Conservation (phyloP, 2,797 vertebrate genomes). For the Lutra lutra region DNA sequence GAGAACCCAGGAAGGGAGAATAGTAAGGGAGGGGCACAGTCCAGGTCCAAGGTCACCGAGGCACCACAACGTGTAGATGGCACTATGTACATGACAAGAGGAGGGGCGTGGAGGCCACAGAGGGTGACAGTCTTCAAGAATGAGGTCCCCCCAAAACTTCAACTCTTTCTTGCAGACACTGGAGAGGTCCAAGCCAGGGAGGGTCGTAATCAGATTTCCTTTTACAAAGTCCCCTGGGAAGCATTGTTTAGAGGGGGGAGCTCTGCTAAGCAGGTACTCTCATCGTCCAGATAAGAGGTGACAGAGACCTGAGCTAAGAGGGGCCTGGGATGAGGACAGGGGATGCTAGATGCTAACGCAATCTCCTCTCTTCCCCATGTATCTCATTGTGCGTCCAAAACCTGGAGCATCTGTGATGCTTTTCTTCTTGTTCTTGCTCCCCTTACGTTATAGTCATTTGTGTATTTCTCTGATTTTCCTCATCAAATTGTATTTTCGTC, state of each 20-base stretch:
- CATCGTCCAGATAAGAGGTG: neutral
- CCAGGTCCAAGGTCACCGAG: neutral
- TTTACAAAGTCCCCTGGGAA: neutral
- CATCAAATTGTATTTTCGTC: conserved; percentile 11
- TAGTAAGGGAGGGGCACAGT: neutral
- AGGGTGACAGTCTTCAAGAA: neutral
- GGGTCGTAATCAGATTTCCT: neutral
- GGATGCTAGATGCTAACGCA: too few species aligned
- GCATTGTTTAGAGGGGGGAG: neutral
- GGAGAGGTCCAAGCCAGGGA: neutral
- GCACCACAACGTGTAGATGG: rapidly evolving
- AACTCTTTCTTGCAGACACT: neutral
- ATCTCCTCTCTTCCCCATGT: rapidly evolving
- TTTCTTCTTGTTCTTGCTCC: neutral
- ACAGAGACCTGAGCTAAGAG: neutral
- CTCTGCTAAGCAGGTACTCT: neutral
- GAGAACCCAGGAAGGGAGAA: neutral
- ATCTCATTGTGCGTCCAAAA: neutral
- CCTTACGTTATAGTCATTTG: neutral
- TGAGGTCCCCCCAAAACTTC: neutral
- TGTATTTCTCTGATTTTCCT: conserved; percentile 13
- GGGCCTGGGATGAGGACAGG: neutral
- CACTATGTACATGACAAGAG: rapidly evolving
- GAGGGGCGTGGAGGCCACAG: neutral
- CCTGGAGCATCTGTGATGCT: neutral